A percentile compares a stretch with the other conserved stretches of the same genome.
Evolutionary conservation across 2,113 vertebrate genomes (phyloP).

Genomic region (Salvelinus fontinalis): DNA sequence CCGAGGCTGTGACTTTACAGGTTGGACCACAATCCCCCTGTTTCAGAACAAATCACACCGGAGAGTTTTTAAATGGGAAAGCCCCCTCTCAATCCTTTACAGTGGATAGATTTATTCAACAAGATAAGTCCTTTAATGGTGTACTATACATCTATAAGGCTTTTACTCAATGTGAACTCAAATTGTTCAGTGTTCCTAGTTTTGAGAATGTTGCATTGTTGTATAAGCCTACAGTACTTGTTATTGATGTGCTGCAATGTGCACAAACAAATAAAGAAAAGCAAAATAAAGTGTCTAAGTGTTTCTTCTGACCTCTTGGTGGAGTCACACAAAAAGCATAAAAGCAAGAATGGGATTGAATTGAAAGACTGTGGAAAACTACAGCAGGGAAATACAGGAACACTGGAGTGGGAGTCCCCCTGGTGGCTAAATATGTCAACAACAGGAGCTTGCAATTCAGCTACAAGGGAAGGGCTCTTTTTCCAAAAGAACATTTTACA

Average conservation of each 20-base stretch:
- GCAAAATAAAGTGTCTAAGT: not conserved
- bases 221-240: no score
- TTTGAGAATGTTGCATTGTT: no score
- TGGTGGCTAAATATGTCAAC: constrained; percentile 42
- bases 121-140: no score
- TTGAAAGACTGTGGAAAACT: constrained; percentile 30
- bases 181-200: no score
- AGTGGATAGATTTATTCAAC: no score
- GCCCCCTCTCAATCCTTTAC: not conserved
- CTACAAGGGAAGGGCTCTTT: not conserved
- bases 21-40: constrained; percentile 56
- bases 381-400: constrained; percentile 16
- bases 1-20: constrained; percentile 43
- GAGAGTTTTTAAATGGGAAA: not conserved
- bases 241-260: no score
- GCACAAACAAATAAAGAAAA: no score
- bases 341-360: constrained; percentile 5
- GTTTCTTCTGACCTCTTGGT: not conserved
- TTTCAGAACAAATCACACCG: constrained; percentile 41
- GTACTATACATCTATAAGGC: no score
- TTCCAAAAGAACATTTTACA: constrained; percentile 20
- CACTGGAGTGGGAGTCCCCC: constrained; percentile 43
- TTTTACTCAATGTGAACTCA: no score
- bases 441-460: not conserved
- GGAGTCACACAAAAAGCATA: not conserved